A percentile compares a stretch with the other conserved stretches of the same genome.
These are phyloP conservation scores for Entelurus aequoreus DNA, from an alignment of 2,113 vertebrate species.

Conservation along the genomic window DNA sequence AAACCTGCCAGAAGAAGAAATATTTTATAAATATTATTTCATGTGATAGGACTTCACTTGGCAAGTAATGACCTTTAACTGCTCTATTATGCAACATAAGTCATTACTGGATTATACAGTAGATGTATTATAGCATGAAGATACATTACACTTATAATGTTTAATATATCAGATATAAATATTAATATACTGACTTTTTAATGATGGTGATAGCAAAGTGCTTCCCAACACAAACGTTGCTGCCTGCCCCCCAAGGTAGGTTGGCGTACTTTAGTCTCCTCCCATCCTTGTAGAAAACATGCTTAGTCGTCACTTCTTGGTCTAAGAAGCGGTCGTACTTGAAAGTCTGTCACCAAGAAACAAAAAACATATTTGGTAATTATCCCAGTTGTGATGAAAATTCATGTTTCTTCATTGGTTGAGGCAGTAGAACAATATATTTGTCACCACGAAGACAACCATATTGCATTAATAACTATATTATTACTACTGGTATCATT, in stretches of 20 bases:
- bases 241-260: slow-evolving; percentile 78
- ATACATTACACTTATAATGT: too few species aligned
- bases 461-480: too few species aligned
- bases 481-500: too few species aligned
- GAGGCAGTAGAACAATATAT: too few species aligned
- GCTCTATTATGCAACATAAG: not conserved
- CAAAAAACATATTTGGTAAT: too few species aligned
- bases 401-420: too few species aligned
- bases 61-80: too few species aligned
- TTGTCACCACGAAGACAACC: too few species aligned
- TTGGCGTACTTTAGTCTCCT: slow-evolving; percentile 68
- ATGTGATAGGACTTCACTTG: too few species aligned
- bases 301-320: slow-evolving; percentile 66
- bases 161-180: not conserved
- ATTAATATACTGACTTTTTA: slow-evolving; percentile 71
- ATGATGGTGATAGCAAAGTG: slow-evolving; percentile 66
- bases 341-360: slow-evolving; percentile 65
- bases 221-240: slow-evolving; percentile 67
- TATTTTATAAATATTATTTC: not conserved
- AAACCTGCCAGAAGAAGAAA: slow-evolving; percentile 59
- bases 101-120: slow-evolving; percentile 19
- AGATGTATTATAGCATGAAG: too few species aligned
- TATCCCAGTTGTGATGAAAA: too few species aligned
- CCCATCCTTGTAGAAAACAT: slow-evolving; percentile 73
- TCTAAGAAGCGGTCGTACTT: slow-evolving; percentile 78